Conservation (phyloP, 1,140 invertebrate genomes). For the Meloidogyne hapla region DNA sequence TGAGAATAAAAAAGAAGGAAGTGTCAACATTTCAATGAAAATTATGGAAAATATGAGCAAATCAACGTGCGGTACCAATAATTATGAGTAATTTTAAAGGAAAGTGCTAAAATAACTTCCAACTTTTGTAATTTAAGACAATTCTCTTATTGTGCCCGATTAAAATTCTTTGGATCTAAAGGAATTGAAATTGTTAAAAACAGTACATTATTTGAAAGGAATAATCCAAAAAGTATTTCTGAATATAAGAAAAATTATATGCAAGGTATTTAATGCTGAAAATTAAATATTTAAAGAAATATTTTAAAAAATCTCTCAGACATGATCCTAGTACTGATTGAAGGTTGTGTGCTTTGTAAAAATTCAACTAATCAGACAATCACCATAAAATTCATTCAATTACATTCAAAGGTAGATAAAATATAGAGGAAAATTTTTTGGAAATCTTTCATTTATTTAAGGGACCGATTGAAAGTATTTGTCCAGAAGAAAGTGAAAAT, state of each 20-base stretch:
- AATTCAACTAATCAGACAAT: not conserved
- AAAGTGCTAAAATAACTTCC: no score
- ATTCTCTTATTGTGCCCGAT: not conserved
- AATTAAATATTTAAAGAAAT: not conserved
- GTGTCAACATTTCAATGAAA: no score
- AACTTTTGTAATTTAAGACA: not conserved
- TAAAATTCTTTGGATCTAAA: not conserved
- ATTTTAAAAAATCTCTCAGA: not conserved
- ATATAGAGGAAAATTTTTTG: no score
- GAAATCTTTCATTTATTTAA: not conserved
- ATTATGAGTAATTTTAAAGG: not conserved
- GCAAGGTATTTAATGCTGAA: not conserved
- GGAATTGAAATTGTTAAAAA: not conserved
- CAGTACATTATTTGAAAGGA: not conserved
- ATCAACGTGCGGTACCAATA: not conserved
- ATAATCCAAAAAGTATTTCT: not conserved
- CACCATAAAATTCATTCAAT: not conserved
- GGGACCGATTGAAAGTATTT: not conserved
- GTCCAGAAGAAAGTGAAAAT: not conserved
- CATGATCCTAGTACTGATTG: not conserved
- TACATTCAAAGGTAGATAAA: not conserved
- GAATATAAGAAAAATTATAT: conserved; percentile 7
- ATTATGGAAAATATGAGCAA: not conserved
- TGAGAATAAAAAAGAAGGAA: no score
- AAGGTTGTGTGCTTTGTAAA: not conserved